These are phyloP conservation scores for Notocelia uddmanniana DNA, from an alignment of 2,888 invertebrate genomes.

Conservation along the genomic window DNA sequence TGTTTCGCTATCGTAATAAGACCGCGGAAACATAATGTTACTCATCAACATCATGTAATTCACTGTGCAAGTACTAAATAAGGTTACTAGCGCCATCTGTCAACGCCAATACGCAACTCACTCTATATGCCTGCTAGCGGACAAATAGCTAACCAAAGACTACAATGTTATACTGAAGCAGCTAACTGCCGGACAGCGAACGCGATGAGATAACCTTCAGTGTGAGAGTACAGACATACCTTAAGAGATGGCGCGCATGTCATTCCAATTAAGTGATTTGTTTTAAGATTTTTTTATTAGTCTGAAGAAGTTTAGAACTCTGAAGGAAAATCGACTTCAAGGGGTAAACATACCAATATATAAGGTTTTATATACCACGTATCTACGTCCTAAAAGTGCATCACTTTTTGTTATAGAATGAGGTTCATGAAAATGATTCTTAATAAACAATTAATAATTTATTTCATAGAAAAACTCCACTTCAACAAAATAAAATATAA, in stretches of 20 bases:
- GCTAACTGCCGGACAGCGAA: neutral
- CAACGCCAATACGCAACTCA: neutral
- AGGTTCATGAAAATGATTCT: conserved; percentile 25
- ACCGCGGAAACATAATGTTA: neutral
- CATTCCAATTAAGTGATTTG: neutral
- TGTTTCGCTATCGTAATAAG: neutral
- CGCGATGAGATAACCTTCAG: too few relatives aligned
- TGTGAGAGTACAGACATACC: neutral
- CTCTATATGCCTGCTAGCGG: neutral
- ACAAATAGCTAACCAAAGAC: neutral
- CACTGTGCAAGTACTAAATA: neutral
- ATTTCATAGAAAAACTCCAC: conserved; percentile 48
- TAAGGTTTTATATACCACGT: neutral
- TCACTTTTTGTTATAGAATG: neutral
- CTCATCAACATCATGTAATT: neutral
- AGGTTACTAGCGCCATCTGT: conserved; percentile 25
- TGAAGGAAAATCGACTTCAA: neutral
- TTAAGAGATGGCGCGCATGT: conserved; percentile 22
- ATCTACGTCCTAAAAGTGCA: neutral
- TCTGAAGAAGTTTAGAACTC: too few relatives aligned
- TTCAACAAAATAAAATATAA: conserved; percentile 40
- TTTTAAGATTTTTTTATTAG: too few relatives aligned
- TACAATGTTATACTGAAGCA: too few relatives aligned
- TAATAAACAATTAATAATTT: conserved; percentile 51
- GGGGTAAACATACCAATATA: neutral